Base-by-base conservation (phyloP, 2,888 invertebrate genomes). In the Scrobipalpa atriplicella region DNA sequence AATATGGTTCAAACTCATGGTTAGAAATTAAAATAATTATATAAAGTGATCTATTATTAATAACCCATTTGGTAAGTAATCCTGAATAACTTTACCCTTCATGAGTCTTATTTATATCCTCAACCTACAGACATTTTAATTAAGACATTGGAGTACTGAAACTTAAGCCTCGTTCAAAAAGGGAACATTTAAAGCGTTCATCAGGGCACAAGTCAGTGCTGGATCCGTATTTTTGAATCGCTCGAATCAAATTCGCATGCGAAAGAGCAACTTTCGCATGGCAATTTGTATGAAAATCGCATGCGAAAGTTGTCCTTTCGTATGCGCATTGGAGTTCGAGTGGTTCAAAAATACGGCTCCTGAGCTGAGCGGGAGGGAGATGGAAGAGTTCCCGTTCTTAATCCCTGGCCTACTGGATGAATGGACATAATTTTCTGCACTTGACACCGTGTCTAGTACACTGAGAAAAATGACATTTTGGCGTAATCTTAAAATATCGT, bases 401-500 rank as follows among this genome's bases (percentile, higher is more conserved):
- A 91, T 90, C 90, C 90, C 78, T 80, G 78, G 79, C 75, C 77
- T 84, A 76, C 83, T 76, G 84, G 86, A 83, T 91, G 89, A 92
- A 92, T 91, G 89, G 86, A 90, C 88, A 91, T 89, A 89, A 92
- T 91, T 91, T 90, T 87, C 90, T 90, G 89, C 84, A 87, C 90
- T 90, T 92, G 90, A 92, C 89, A 89, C 86, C 81, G 84, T 80
- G 85, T 88, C 89, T 83, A 75, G 78, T 78, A 77, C 76, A 81
- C 82, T 85, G n/a, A n/a, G n/a, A n/a, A n/a, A n/a, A n/a, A n/a
- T n/a, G n/a, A n/a, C n/a, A n/a, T n/a, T n/a, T n/a, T n/a, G n/a
- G n/a, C n/a, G n/a, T n/a, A n/a, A n/a, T n/a, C n/a, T n/a, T n/a
- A n/a, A n/a, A n/a, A n/a, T n/a, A n/a, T n/a, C n/a, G n/a, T n/a